Evolutionary conservation across 2,113 vertebrate species (phyloP).

Genomic region (Grallaria varia): DNA sequence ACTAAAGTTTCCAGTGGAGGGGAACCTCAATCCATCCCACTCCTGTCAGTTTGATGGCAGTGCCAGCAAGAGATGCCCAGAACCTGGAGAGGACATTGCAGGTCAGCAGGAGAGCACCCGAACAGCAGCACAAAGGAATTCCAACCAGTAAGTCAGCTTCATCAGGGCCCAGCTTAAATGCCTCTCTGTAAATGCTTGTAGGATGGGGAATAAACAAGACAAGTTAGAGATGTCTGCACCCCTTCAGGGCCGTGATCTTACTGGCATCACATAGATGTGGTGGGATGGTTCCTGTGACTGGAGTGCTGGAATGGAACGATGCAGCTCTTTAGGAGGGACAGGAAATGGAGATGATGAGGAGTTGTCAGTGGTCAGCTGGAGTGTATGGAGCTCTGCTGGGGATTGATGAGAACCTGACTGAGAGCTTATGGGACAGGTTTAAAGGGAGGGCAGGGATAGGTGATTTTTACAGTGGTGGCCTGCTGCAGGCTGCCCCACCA

Average conservation of each 20-base stretch:
- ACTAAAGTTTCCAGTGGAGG: background rate
- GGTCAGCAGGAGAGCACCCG: background rate
- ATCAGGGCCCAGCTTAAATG: background rate
- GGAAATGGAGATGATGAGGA: background rate
- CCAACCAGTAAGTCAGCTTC: background rate
- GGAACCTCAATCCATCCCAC: background rate
- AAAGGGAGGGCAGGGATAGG: background rate
- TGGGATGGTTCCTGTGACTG: background rate
- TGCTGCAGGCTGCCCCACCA: background rate
- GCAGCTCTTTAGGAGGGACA: background rate
- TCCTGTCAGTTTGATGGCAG: background rate
- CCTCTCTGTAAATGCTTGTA: background rate
- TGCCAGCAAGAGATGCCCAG: background rate
- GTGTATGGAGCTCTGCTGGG: background rate
- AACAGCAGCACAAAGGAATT: background rate
- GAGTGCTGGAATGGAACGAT: background rate
- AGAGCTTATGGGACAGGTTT: background rate
- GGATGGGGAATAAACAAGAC: background rate
- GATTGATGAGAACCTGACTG: background rate
- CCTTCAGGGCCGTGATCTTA: background rate
- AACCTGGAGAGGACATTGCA: background rate
- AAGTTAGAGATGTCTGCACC: background rate
- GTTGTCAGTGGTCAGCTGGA: background rate
- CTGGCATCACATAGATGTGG: background rate
- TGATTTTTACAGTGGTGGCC: background rate